These are phyloP conservation scores for Pandemis cinnamomeana DNA, from an alignment of 2,888 invertebrate species.

Conservation along the genomic window DNA sequence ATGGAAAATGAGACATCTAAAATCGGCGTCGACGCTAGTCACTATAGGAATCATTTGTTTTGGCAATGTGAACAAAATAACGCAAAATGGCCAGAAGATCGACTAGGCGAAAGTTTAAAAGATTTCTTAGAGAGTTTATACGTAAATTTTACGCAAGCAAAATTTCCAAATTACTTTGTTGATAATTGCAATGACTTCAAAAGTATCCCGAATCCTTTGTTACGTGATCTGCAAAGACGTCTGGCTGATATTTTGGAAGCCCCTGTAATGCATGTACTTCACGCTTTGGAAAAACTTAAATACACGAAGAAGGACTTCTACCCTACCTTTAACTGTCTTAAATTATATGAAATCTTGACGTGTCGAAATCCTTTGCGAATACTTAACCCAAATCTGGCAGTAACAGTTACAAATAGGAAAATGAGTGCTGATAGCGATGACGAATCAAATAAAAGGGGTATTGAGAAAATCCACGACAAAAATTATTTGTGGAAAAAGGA, in stretches of 20 bases:
- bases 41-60: slow-evolving; percentile 89
- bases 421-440: slow-evolving; percentile 75
- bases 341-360: slow-evolving; percentile 85
- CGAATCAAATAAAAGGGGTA: slow-evolving; percentile 74
- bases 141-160: slow-evolving; percentile 84
- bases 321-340: slow-evolving; percentile 85
- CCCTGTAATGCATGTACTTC: slow-evolving; percentile 88
- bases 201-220: slow-evolving; percentile 86
- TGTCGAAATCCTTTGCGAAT: slow-evolving; percentile 81
- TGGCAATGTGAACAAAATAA: slow-evolving; percentile 91
- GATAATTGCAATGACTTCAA: slow-evolving; percentile 89
- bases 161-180: slow-evolving; percentile 90
- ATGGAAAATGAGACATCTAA: slow-evolving; percentile 87
- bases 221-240: slow-evolving; percentile 87
- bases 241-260: slow-evolving; percentile 88
- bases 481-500: slow-evolving; percentile 80
- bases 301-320: slow-evolving; percentile 86
- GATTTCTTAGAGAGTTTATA: slow-evolving; percentile 87
- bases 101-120: slow-evolving; percentile 87
- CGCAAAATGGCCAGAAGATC: slow-evolving; percentile 89
- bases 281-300: slow-evolving; percentile 88
- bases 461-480: slow-evolving; percentile 79
- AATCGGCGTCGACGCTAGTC: slow-evolving; percentile 87
- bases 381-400: slow-evolving; percentile 74
- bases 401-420: slow-evolving; percentile 50